Evolutionary conservation across 1,140 invertebrate genomes (phyloP), one percentile per base, ranked within the genome.

Genomic region (Achatina immaculata): DNA sequence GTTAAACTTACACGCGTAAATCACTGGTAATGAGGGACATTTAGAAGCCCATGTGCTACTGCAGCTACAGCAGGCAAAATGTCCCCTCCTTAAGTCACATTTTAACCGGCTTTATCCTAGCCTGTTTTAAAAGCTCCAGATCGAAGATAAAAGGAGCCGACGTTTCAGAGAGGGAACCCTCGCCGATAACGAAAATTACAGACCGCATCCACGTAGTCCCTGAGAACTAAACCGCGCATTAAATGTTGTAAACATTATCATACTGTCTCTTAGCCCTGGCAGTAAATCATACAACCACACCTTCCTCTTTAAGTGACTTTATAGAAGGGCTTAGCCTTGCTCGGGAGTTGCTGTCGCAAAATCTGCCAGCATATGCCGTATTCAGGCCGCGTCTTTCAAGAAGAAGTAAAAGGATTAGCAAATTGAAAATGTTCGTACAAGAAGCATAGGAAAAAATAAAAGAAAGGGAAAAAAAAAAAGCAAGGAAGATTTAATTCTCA

Each of bases 311-410:
- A 40, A 42, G 68, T 69, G 38, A 69, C 38, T 14, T 69, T 69
- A 40, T 69, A 69, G 36, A 40, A 14, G 68, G 68, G 24, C 42
- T 69, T 69, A 69, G 7, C 31, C 68, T 28, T 43, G 36, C 31
- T 24, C 9, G 58, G 16, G 58, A 62, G 21, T 31, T 28, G 38
- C 36, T 69, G 31, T 40, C 65, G 36, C 42, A 21, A 69, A 43
- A 42, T 62, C 58, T 43, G 68, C 42, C 7, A 69, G 68, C 68
- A 69, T 42, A 68, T 69, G 68, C 68, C n/a, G 24, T 28, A 62
- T 62, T 62, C 2, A 62, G 31, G 28, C 28, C 3, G 9, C 58
- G n/a, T 11, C 28, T 28, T 62, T 28, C 58, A n/a, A 16, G 4
- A n/a, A 62, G 58, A 69, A 40, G 42, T 69, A 21, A 69, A 9